Conservation (phyloP, 2,888 invertebrate species). For the Argyresthia goedartella region DNA sequence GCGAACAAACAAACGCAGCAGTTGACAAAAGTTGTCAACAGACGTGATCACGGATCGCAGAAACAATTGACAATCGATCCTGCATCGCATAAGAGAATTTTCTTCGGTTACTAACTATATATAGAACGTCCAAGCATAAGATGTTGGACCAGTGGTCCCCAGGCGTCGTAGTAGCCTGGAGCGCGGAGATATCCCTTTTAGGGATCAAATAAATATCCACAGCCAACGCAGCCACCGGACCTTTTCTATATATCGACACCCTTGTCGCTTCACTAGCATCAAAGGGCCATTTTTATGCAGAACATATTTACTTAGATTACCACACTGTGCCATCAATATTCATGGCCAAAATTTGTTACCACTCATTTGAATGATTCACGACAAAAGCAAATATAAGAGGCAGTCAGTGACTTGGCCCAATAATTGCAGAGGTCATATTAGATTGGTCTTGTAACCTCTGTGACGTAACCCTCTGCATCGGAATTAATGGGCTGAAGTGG, state of each 20-base stretch:
- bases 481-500: not conserved
- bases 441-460: conserved; percentile 21
- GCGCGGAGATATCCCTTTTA: no score
- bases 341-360: not conserved
- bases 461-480: not conserved
- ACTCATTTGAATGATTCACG: not conserved
- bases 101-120: no score
- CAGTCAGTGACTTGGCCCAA: conserved; percentile 9
- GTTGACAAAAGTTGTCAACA: no score
- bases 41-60: no score
- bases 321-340: not conserved
- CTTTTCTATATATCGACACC: not conserved
- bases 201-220: not conserved
- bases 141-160: no score
- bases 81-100: no score
- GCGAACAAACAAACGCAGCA: no score
- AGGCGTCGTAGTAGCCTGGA: no score
- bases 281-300: not conserved
- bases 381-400: conserved; percentile 7
- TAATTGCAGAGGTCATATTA: conserved; percentile 21
- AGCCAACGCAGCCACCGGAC: not conserved
- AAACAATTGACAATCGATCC: no score
- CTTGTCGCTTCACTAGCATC: not conserved
- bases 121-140: no score
- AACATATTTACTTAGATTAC: not conserved